phyloP scores from a whole-genome alignment of 2,888 invertebrate species.

The Tenthredo livida region DNA sequence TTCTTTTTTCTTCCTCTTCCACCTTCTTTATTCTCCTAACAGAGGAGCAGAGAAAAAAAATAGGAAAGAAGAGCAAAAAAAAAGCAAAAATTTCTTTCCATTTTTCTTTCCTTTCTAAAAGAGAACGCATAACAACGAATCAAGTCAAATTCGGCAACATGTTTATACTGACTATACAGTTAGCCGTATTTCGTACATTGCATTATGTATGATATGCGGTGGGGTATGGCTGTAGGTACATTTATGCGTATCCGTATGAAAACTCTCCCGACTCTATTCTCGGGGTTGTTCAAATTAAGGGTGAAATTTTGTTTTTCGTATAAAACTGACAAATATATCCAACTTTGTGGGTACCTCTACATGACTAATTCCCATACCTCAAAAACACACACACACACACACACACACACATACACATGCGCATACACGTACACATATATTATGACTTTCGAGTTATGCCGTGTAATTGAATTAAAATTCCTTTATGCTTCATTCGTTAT shows the following conservation, averaged over 20 bases:
- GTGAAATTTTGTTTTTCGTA: background rate
- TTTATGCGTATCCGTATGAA: background rate
- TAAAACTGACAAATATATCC: slow-evolving; percentile 30
- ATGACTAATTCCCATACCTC: slow-evolving; percentile 1
- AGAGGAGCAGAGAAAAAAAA: background rate
- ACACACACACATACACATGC: background rate
- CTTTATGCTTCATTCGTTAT: background rate
- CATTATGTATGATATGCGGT: slow-evolving; percentile 8
- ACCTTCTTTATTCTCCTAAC: too few species aligned
- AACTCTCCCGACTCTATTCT: background rate
- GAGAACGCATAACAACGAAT: slow-evolving; percentile 29
- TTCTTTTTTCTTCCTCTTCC: background rate
- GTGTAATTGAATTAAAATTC: slow-evolving; percentile 4
- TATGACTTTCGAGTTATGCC: background rate
- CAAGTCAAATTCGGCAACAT: slow-evolving; percentile 6
- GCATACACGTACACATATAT: background rate
- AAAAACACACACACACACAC: background rate
- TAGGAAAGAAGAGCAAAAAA: background rate
- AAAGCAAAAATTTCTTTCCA: background rate
- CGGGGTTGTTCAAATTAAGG: slow-evolving; percentile 16
- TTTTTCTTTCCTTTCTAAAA: background rate
- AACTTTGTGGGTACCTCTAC: background rate
- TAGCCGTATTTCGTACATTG: slow-evolving; percentile 20
- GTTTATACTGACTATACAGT: slow-evolving; percentile 9
- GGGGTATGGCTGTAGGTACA: background rate